Evolutionary conservation across 2,113 vertebrate species (phyloP), one percentile per base, ranked within the genome.

Genomic region (Oryzias celebensis): DNA sequence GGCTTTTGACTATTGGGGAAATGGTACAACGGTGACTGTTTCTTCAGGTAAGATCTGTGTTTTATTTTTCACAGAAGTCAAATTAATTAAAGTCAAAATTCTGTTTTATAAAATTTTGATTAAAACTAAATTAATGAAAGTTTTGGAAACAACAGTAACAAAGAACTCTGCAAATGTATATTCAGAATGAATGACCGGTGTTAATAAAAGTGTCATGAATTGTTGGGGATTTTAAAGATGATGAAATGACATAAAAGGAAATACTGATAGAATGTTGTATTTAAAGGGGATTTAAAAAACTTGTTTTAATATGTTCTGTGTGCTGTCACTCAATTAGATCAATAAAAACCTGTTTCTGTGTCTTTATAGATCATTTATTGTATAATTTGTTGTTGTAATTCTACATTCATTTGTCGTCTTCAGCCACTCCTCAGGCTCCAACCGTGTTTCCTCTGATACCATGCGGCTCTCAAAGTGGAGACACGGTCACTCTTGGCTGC

Each of bases 401-500:
- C 8, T 2, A 13, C 15, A 15, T 0, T 0, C 28, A 17, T 41
- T 28, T 36, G 0, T 3, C 18, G 72, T 61, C 75, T 1, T 62
- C 41, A 88, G 84, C 1, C 6, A 16, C 26, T 23, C 0, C 65
- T 7, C 41, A 0, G 2, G 0, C 0, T 16, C 92, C 92, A 5
- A 18, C 0, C 1, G 50, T 92, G 62, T 94, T 89, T 81, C 91
- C 90, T 5, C 89, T 93, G 57, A 4, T 31, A 0, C 82, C 82
- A 71, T 93, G 89, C 48, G 81, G 15, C 13, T 69, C 53, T 6
- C 14, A 45, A 3, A n/a, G 15, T 0, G 54, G 12, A 12, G 45
- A 10, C 3, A 16, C 0, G 0, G 4, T 93, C 56, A 69, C 80
- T 64, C 7, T 94, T n/a, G 93, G 89, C 52, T 94, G 92, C 56